Conservation (phyloP, 2,113 vertebrate species). For the Coturnix japonica region DNA sequence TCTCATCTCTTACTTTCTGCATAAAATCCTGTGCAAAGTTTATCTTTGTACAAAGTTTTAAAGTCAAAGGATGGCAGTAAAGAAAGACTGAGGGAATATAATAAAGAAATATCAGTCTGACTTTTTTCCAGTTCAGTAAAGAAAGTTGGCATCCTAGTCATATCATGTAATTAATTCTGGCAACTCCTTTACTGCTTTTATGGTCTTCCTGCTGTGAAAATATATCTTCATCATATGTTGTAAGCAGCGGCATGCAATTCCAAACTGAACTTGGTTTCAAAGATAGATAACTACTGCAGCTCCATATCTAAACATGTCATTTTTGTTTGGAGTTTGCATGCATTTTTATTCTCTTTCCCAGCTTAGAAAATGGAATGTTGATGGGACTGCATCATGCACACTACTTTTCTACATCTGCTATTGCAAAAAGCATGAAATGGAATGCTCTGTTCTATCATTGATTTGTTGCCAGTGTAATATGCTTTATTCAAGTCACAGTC, state of each 20-base stretch:
- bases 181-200: slow-evolving; percentile 6
- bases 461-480: slow-evolving; percentile 71
- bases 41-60: neutral
- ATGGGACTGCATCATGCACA: slow-evolving; percentile 56
- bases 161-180: slow-evolving; percentile 34
- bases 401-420: slow-evolving; percentile 60
- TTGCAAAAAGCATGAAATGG: slow-evolving; percentile 71
- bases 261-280: slow-evolving; percentile 5
- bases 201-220: slow-evolving; percentile 14
- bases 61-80: neutral
- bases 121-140: neutral
- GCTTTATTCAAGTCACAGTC: slow-evolving; percentile 75
- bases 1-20: neutral
- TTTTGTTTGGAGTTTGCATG: slow-evolving; percentile 25
- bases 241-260: neutral
- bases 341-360: slow-evolving; percentile 23
- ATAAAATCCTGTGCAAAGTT: neutral
- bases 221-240: slow-evolving; percentile 11
- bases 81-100: neutral
- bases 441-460: slow-evolving; percentile 52
- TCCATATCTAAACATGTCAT: slow-evolving; percentile 27
- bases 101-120: neutral
- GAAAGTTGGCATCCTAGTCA: neutral
- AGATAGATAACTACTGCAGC: slow-evolving; percentile 4
- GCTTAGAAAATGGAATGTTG: slow-evolving; percentile 64